Conservation (phyloP, 2,888 invertebrate genomes). For the Agrotis exclamationis region DNA sequence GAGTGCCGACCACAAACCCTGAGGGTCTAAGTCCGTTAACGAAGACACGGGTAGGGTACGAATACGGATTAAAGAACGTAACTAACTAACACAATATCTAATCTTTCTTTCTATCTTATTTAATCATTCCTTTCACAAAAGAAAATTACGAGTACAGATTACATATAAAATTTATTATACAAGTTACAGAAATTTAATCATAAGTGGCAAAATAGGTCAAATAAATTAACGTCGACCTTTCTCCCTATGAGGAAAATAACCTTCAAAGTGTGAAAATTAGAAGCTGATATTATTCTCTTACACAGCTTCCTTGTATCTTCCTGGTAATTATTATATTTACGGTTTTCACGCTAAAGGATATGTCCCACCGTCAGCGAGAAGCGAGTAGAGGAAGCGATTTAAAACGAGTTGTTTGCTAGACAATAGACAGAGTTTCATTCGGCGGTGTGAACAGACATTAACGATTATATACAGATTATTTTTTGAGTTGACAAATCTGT, state of each 20-base stretch:
- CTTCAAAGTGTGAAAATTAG: neutral
- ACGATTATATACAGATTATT: no score
- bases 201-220: neutral
- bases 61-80: no score
- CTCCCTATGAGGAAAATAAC: neutral
- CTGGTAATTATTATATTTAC: constrained; percentile 28
- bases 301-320: constrained; percentile 2
- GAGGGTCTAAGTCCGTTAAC: no score
- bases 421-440: no score
- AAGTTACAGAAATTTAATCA: neutral
- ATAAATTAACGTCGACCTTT: neutral
- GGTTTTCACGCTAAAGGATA: neutral
- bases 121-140: no score
- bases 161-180: neutral
- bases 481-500: no score
- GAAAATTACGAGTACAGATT: no score
- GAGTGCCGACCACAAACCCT: no score
- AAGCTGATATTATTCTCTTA: constrained; percentile 6
- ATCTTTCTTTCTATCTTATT: no score
- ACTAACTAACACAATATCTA: no score
- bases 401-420: neutral
- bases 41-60: no score
- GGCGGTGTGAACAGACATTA: neutral
- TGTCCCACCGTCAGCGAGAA: neutral
- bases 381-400: neutral